These are phyloP conservation scores for Bos javanicus DNA, from an alignment of 2,113 vertebrate species.

Conservation along the genomic window DNA sequence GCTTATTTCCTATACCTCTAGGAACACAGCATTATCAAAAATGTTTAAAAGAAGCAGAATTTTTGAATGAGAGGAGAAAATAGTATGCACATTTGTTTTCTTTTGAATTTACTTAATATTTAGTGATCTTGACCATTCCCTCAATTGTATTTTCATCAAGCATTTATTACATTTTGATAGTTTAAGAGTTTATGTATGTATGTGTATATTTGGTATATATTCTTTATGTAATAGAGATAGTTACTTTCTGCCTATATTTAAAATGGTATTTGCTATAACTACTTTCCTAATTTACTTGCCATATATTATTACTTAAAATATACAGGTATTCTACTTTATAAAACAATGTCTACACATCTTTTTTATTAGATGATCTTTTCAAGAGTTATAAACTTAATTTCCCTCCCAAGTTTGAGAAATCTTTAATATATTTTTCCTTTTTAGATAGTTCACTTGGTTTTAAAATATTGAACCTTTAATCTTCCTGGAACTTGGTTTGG, in stretches of 20 bases:
- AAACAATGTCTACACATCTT: not conserved
- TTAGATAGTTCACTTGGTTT: not conserved
- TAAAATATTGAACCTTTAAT: not conserved
- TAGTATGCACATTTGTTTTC: not conserved
- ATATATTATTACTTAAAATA: not conserved
- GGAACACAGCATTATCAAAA: not conserved
- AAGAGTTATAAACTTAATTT: constrained; percentile 5
- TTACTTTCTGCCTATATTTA: not conserved
- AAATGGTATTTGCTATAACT: not conserved
- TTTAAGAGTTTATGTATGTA: not conserved
- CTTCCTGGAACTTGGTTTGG: not conserved
- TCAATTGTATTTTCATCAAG: not conserved
- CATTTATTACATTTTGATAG: not conserved
- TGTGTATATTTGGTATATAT: not conserved
- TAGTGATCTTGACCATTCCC: not conserved
- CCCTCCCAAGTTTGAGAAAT: not conserved
- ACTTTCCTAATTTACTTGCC: not conserved
- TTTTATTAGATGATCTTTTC: constrained; percentile 4
- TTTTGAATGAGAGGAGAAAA: not conserved
- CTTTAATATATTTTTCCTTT: not conserved
- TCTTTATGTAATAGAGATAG: not conserved
- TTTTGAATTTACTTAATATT: not conserved
- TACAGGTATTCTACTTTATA: not conserved
- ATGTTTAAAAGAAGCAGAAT: not conserved
- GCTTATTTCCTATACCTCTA: not conserved